phyloP scores from a whole-genome alignment of 2,797 vertebrate genomes.

The Monodelphis domestica region DNA sequence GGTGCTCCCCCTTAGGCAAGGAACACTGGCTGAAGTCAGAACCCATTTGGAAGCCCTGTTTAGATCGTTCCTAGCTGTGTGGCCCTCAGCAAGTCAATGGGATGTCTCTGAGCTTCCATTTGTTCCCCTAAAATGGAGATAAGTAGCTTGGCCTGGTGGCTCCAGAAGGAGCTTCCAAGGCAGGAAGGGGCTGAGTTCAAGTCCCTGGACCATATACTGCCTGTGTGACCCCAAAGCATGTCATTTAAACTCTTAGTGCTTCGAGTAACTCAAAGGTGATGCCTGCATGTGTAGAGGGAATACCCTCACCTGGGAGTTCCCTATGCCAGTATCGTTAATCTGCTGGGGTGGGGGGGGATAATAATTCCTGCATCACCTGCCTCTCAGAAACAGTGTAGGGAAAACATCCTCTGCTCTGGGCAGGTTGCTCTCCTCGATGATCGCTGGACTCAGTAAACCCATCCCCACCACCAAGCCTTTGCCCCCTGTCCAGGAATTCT shows the following conservation, averaged over 20 bases:
- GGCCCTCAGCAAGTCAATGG: not conserved
- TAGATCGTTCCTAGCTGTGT: not conserved
- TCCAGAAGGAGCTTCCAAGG: not conserved
- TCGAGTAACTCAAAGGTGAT: not conserved
- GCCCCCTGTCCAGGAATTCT: not conserved
- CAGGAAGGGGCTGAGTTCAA: not conserved
- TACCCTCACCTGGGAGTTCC: not conserved
- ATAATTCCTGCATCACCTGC: too few species aligned
- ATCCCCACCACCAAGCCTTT: not conserved
- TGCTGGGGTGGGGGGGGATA: too few species aligned
- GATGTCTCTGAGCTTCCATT: not conserved
- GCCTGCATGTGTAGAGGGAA: not conserved
- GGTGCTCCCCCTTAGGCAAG: not conserved
- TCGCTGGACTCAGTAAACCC: not conserved
- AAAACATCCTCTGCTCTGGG: too few species aligned
- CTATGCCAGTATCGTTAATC: too few species aligned
- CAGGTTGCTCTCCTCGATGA: too few species aligned
- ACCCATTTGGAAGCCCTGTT: not conserved
- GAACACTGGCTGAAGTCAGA: not conserved
- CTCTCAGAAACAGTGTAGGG: too few species aligned
- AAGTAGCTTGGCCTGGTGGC: not conserved
- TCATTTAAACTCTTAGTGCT: not conserved
- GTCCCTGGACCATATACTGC: not conserved
- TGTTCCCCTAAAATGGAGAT: not conserved
- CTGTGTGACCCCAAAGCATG: not conserved